Evolutionary conservation across 2,888 invertebrate species (phyloP).

Genomic region (Dryobota labecula): DNA sequence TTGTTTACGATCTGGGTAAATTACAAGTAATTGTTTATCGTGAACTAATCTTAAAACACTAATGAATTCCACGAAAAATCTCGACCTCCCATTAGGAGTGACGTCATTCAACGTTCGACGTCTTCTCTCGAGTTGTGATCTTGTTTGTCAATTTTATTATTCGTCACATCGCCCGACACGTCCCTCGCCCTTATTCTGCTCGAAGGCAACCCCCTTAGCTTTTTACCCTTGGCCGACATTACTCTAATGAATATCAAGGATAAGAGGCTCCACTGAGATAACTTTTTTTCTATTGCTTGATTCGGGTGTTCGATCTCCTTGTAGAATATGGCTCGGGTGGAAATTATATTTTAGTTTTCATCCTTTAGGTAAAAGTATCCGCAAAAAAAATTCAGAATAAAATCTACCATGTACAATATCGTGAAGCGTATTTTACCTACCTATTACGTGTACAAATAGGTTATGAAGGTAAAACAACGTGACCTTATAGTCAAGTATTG

Average conservation of each 20-base stretch:
- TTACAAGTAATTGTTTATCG: conserved; percentile 25
- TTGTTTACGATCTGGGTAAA: neutral
- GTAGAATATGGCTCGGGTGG: neutral
- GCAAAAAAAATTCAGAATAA: neutral
- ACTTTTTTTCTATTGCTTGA: conserved; percentile 36
- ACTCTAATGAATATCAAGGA: conserved; percentile 59
- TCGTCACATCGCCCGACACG: conserved; percentile 59
- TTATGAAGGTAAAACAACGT: neutral
- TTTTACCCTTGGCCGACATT: conserved; percentile 57
- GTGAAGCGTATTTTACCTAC: neutral
- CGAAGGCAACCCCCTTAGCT: conserved; percentile 59
- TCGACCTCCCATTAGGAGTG: conserved; percentile 13
- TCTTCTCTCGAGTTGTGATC: conserved; percentile 47
- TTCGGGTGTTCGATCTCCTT: neutral
- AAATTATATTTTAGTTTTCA: neutral
- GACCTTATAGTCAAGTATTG: conserved; percentile 2
- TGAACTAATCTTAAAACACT: conserved; percentile 7
- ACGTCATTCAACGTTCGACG: conserved; percentile 48
- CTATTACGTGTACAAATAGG: neutral
- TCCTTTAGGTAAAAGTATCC: neutral
- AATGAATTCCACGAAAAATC: conserved; percentile 23
- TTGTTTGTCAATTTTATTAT: conserved; percentile 59
- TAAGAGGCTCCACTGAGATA: conserved; percentile 37
- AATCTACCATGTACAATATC: neutral
- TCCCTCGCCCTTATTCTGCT: conserved; percentile 56